Conservation (phyloP, 30 jellyfish, hydroid and myxozoan species). For the Aurelia coerulea region DNA sequence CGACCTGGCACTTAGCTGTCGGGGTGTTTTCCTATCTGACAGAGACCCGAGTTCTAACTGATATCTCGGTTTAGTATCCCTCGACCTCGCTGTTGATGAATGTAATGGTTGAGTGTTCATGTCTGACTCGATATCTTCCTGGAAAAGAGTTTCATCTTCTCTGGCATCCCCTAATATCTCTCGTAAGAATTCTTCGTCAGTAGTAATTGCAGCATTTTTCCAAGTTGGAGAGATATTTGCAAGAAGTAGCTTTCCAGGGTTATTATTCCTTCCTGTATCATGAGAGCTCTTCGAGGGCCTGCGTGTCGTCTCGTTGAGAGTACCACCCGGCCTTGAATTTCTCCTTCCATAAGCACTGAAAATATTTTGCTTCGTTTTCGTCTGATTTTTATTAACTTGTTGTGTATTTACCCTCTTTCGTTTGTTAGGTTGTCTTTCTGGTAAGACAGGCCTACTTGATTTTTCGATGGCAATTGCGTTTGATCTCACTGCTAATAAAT, state of each 20-base stretch:
- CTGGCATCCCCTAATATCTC: background rate
- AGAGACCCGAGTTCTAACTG: constrained; percentile 32
- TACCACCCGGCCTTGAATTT: background rate
- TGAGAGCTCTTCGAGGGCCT: background rate
- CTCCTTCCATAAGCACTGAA: background rate
- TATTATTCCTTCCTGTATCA: background rate
- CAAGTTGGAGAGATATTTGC: constrained; percentile 53
- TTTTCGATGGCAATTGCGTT: constrained; percentile 40
- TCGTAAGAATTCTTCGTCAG: constrained; percentile 4
- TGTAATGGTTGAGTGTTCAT: background rate
- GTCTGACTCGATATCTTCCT: background rate
- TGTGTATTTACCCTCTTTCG: background rate
- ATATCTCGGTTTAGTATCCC: background rate
- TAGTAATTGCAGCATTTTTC: constrained; percentile 37
- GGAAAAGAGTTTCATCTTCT: background rate
- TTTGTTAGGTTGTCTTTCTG: background rate
- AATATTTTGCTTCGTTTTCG: background rate
- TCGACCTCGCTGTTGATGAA: constrained; percentile 38
- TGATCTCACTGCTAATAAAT: constrained; percentile 36
- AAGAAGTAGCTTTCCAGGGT: constrained; percentile 8
- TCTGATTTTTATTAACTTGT: background rate
- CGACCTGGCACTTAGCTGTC: constrained; percentile 19
- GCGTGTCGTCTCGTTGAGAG: background rate
- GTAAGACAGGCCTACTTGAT: constrained; percentile 17
- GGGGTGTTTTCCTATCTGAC: constrained; percentile 30